Base-by-base conservation (phyloP, 1,140 invertebrate genomes). In the Armadillidium nasatum region DNA sequence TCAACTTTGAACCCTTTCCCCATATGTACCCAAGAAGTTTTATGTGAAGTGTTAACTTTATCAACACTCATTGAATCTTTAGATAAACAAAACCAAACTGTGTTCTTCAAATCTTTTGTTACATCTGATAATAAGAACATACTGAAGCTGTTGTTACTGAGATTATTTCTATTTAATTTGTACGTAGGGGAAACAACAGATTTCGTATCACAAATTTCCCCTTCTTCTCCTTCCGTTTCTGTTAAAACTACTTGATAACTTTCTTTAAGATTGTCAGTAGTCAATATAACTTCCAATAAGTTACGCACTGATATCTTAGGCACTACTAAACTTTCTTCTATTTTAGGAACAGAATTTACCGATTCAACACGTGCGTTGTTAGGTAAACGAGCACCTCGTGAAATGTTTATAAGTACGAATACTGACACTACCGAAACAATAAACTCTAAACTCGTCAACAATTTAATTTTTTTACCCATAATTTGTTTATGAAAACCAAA, bases 321-420 rank as follows among this genome's bases (percentile, higher is more conserved):
- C 50, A 60, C 50, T 19, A 60, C 11, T 15, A 7, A 60, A 19
- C 19, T 60, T 60, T 60, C 50, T 60, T 60, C 50, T 60, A 60
- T 60, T 60, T 60, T 60, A 60, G 50, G 50, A 60, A 60, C 11
- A 15, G 19, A 15, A 15, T 60, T 60, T 15, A 60, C 50, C 19
- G 50, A 60, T 15, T 19, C 19, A 60, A 60, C 50, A 60, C 50
- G 50, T 60, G 19, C 50, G 50, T 60, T 60, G 50, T 15, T 60
- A 60, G 50, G 50, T 60, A 60, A 60, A 3, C 50, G 50, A 60
- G 50, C 50, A 60, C 50, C 50, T 60, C 50, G 50, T 19, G 50
- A 60, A 60, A 13, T 15, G 19, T 60, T 60, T 19, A 19, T 60
- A 60, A 60, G 11, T 15, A 60, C 15, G 9, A 50, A 60, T 7